Base-by-base conservation (phyloP, 2,113 vertebrate genomes). In the Cheilinus undulatus region DNA sequence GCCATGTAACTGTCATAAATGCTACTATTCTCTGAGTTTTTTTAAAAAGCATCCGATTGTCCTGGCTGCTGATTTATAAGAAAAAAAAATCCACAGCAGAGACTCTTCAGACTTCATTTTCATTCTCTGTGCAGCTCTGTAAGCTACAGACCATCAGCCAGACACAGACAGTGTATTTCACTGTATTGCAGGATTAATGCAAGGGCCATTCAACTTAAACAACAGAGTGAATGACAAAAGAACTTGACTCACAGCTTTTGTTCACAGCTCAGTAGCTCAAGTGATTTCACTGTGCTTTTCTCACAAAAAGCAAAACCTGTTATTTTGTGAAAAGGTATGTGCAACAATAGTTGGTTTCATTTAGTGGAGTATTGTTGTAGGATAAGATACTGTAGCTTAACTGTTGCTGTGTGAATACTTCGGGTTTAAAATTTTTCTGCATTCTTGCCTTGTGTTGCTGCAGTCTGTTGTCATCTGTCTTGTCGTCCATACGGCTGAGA, bases 401-500 rank as follows among this genome's bases (percentile, higher is more conserved):
- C 27, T 51, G n/a, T 19, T 5, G 32, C 3, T 7, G 7, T 19
- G 26, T 61, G 34, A 23, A 4, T 3, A 27, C 34, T 13, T 13
- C 6, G 7, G 32, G 13, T 6, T 17, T 42, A 19, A 17, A 42
- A 17, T 19, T 38, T 26, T 30, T n/a, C 26, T 46, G 15, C 7
- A 28, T 23, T 65, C 76, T 83, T 23, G 26, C 91, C 90, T 92
- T 91, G 82, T 88, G 89, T 78, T 90, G 90, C 78, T 87, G 88
- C 76, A 90, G 85, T 53, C 85, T 81, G 86, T 90, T 89, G 85
- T 91, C 88, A 13, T 91, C 91, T 2, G 86, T 79, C 79, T 95
- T 95, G 84, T 96, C 96, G 53, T 96, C 96, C 94, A 96, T 94
- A 43, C 88, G 90, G 87, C 94, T 96, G 83, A 96, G 94, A 72